A percentile compares a stretch with the other conserved stretches of the same genome.
Conservation (phyloP, 2,113 vertebrate genomes). For the Erinaceus europaeus region DNA sequence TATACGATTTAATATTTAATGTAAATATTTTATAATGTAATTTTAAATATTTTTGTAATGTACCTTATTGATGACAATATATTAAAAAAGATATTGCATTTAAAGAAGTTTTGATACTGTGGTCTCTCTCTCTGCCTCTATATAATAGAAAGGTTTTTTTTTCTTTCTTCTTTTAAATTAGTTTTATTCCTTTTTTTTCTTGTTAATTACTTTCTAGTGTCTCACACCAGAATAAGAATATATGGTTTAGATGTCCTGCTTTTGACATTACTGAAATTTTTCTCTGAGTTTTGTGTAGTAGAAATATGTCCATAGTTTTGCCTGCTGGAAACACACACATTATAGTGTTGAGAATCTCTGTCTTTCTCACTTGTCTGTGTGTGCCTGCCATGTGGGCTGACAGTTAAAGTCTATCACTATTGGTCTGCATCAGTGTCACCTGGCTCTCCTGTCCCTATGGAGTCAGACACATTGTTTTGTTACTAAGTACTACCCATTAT, state of each 20-base stretch:
- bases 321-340: background rate
- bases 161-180: background rate
- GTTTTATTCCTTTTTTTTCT: background rate
- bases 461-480: background rate
- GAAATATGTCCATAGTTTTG: background rate
- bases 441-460: background rate
- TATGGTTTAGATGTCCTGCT: background rate
- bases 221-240: background rate
- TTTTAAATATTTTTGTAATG: background rate
- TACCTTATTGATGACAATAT: too few species aligned
- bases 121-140: too few species aligned
- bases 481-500: background rate
- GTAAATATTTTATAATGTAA: too few species aligned
- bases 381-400: background rate
- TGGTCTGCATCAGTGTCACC: background rate
- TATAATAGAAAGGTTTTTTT: background rate
- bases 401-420: accelerated
- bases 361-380: background rate
- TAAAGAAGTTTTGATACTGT: too few species aligned
- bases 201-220: background rate
- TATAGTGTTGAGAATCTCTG: too few species aligned
- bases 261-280: background rate
- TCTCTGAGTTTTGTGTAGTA: background rate
- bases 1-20: too few species aligned
- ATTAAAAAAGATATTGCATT: too few species aligned